Evolutionary conservation across 2,113 vertebrate species (phyloP).

Genomic region (Micronycteris hirsuta): DNA sequence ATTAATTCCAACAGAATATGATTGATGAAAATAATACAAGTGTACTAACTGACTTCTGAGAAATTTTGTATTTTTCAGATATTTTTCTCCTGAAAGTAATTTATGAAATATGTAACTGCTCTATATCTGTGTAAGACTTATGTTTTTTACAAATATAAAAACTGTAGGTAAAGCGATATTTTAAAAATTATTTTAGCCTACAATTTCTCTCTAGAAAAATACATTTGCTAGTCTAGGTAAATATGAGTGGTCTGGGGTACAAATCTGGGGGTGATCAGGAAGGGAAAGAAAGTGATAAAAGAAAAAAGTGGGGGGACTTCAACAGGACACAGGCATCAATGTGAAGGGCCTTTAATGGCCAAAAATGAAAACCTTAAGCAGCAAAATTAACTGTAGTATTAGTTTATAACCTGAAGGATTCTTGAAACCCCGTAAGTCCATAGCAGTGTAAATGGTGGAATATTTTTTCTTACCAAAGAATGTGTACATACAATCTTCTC

Average conservation of each 20-base stretch:
- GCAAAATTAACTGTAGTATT: neutral
- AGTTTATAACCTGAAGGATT: neutral
- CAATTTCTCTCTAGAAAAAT: conserved; percentile 14
- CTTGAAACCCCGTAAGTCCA: neutral
- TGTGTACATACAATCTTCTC: neutral
- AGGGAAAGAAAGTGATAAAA: neutral
- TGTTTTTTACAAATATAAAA: conserved; percentile 26
- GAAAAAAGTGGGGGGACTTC: neutral
- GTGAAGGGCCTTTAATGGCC: neutral
- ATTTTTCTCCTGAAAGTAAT: conserved; percentile 38
- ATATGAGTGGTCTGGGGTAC: neutral
- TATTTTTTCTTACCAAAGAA: neutral
- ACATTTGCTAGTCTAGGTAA: neutral
- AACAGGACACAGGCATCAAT: neutral
- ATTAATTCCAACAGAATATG: conserved; percentile 56
- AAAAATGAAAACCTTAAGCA: neutral
- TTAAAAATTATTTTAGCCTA: neutral
- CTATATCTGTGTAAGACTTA: conserved; percentile 15
- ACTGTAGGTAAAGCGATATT: neutral
- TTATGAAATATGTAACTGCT: neutral
- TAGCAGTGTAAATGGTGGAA: neutral
- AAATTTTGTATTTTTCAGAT: conserved; percentile 44
- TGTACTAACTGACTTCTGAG: conserved; percentile 41
- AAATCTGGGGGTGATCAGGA: neutral
- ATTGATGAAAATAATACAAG: conserved; percentile 58